A percentile compares a stretch with the other conserved stretches of the same genome.
phyloP scores from a whole-genome alignment of 2,888 invertebrate species.

The Parnassius glacialis region DNA sequence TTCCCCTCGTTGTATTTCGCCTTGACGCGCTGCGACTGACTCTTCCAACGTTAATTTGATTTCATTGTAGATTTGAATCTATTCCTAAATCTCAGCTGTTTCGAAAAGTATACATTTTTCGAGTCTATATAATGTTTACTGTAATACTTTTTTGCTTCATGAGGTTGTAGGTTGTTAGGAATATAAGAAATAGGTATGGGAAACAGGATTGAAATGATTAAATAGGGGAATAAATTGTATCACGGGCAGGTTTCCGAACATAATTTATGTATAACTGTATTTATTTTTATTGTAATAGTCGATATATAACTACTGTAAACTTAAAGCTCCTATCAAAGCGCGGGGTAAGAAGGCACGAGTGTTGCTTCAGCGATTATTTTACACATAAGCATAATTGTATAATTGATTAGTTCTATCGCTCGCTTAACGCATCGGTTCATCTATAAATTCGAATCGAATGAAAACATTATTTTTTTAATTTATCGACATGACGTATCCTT shows the following conservation, averaged over 20 bases:
- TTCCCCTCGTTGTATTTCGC: constrained; percentile 34
- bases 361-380: constrained; percentile 29
- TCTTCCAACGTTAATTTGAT: constrained; percentile 49
- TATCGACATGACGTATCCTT: not conserved
- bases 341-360: constrained; percentile 11
- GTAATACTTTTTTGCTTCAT: constrained; percentile 79
- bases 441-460: constrained; percentile 3
- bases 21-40: constrained; percentile 35
- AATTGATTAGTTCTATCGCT: constrained; percentile 25
- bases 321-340: constrained; percentile 22
- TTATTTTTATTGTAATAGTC: constrained; percentile 40
- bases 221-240: constrained; percentile 58
- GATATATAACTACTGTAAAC: constrained; percentile 26
- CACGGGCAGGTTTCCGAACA: constrained; percentile 62
- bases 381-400: constrained; percentile 29
- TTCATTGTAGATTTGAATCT: constrained; percentile 69
- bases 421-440: constrained; percentile 14
- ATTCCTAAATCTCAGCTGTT: constrained; percentile 65
- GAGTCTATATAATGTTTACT: constrained; percentile 69
- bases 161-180: constrained; percentile 73
- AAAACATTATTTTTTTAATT: constrained; percentile 1
- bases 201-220: constrained; percentile 59
- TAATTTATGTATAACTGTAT: constrained; percentile 35
- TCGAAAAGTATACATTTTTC: constrained; percentile 61
- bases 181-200: constrained; percentile 71